Base-by-base conservation (phyloP, 1,140 invertebrate genomes). In the Macrotrachela quadricornifera region DNA sequence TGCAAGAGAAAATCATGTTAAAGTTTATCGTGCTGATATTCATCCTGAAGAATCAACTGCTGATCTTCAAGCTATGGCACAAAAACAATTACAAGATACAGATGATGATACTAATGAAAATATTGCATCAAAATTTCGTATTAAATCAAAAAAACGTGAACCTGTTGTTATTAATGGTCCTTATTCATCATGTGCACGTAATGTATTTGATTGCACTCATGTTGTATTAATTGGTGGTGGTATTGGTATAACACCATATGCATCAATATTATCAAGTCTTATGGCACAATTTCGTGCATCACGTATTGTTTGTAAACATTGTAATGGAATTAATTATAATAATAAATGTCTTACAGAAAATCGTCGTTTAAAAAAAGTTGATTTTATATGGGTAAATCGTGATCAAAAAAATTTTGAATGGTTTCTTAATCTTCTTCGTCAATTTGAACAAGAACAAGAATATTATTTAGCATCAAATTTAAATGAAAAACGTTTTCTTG, bases 341-440 rank as follows among this genome's bases (percentile, higher is more conserved):
- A 77, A 80, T 36, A 78, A 77, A 53, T 18, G 57, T 3, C 36
- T 57, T 3, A 56, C 61, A 1, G 53, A 55, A 10, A 50, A 55
- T 10, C 83, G 86, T 78, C 81, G 82, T 62, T 72, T 90, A 40
- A 76, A 79, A 64, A 65, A 88, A 83, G 85, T 94, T 46, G 87
- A 95, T 66, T 94, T 96, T 71, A 88, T 90, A 70, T 96, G 91
- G 91, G 88, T 96, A 18, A 95, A 94, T 70, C 78, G 87, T 14
- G 82, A 94, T 70, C 87, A 92, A 68, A 74, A 80, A 46, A 85
- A 85, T 1, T 95, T 95, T 71, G 88, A 95, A 69, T 96, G 91
- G 90, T 92, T 95, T 67, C 83, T 91, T 38, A 86, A 86, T 62
- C 73, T 94, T 36, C 71, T 94, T 13, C 83, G 83, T 1, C 81